Conservation (phyloP, 2,888 invertebrate species). For the Torymus aiolomorphi region DNA sequence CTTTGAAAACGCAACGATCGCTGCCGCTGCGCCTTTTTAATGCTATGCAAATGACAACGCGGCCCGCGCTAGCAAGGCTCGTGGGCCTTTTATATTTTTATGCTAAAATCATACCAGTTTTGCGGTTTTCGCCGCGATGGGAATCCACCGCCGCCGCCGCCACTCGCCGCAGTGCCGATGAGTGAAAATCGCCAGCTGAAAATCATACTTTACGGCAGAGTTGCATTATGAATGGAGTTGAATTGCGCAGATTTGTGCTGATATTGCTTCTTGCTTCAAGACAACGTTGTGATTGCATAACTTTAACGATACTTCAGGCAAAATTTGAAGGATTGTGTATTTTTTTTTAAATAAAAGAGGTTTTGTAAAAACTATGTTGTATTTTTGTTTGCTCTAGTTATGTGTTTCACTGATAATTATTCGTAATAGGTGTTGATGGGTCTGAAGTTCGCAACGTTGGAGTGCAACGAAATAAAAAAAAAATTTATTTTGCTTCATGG, state of each 20-base stretch:
- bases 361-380: too few species aligned
- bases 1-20: neutral
- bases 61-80: neutral
- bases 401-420: neutral
- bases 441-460: too few species aligned
- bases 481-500: too few species aligned
- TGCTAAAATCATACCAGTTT: constrained; percentile 19
- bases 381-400: too few species aligned
- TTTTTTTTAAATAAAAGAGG: too few species aligned
- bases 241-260: neutral
- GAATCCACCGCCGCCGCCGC: neutral
- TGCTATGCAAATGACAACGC: constrained; percentile 49
- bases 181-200: neutral
- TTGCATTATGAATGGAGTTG: too few species aligned
- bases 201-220: neutral
- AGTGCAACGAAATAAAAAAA: too few species aligned
- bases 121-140: constrained; percentile 14
- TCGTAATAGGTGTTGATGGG: neutral
- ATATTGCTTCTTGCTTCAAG: neutral
- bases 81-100: neutral
- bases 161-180: neutral
- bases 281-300: too few species aligned
- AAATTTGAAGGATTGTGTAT: too few species aligned
- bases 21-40: constrained; percentile 19
- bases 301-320: too few species aligned